Conservation (phyloP, 1,140 invertebrate species). For the Tigriopus japonicus region DNA sequence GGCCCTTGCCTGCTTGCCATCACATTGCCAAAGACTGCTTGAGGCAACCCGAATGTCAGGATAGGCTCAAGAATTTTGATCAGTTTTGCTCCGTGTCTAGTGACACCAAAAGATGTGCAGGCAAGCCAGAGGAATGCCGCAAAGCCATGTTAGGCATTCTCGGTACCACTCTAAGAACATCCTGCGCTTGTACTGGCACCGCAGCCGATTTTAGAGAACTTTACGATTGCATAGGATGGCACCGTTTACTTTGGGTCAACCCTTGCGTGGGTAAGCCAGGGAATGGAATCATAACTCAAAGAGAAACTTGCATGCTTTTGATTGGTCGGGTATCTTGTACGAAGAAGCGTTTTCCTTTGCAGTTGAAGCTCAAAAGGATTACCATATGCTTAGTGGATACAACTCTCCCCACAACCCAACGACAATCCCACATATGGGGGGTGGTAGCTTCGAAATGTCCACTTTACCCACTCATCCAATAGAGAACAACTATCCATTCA, state of each 20-base stretch:
- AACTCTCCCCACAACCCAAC: too few species aligned
- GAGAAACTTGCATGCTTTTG: too few species aligned
- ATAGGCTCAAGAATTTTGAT: conserved; percentile 61
- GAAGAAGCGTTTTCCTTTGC: conserved; percentile 23
- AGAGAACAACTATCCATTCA: too few species aligned
- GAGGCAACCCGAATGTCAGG: conserved; percentile 37
- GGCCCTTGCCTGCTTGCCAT: conserved; percentile 45
- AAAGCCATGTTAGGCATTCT: conserved; percentile 61
- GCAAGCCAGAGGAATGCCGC: conserved; percentile 52
- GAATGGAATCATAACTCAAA: too few species aligned
- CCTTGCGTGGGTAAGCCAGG: conserved; percentile 71
- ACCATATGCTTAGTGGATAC: conserved; percentile 35
- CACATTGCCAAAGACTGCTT: conserved; percentile 54
- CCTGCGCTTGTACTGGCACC: conserved; percentile 49
- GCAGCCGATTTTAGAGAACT: conserved; percentile 56
- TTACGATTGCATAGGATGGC: conserved; percentile 71
- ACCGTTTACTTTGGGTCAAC: conserved; percentile 71
- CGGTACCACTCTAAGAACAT: conserved; percentile 57
- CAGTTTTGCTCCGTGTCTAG: conserved; percentile 73
- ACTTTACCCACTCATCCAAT: too few species aligned
- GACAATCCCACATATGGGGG: too few species aligned
- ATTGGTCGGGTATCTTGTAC: too few species aligned
- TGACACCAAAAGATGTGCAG: conserved; percentile 69
- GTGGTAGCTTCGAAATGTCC: too few species aligned
- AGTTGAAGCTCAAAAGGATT: conserved; percentile 75